phyloP scores from a whole-genome alignment of 2,797 vertebrate genomes.

The Steatocranus sp. region DNA sequence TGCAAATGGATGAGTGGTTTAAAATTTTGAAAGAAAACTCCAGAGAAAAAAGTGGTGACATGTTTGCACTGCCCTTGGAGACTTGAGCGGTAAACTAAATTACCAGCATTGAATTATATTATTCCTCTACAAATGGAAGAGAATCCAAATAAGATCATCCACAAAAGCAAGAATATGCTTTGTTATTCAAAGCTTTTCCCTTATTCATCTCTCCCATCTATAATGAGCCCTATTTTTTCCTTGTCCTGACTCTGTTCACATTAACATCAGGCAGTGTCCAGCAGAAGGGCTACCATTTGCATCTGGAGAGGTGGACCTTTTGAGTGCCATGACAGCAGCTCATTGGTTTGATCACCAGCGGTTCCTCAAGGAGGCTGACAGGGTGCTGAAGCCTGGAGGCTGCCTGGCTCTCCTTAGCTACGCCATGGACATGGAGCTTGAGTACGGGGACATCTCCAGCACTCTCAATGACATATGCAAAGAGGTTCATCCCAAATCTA shows the following conservation, averaged over 20 bases:
- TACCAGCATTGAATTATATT: not conserved
- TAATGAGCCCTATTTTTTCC: too few species aligned
- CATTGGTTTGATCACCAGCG: constrained; percentile 75
- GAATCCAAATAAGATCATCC: not conserved
- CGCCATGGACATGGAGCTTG: constrained; percentile 59
- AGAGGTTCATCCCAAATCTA: constrained; percentile 61
- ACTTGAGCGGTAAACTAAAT: not conserved
- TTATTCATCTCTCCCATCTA: not conserved
- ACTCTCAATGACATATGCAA: constrained; percentile 62
- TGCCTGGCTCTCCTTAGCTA: constrained; percentile 76
- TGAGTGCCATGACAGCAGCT: constrained; percentile 69
- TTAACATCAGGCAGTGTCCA: constrained; percentile 54
- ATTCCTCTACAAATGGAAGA: not conserved
- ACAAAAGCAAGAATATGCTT: not conserved
- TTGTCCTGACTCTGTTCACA: not conserved
- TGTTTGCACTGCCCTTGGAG: not conserved
- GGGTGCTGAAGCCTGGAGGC: constrained; percentile 71
- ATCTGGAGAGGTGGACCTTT: constrained; percentile 57
- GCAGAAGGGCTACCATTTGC: constrained; percentile 74
- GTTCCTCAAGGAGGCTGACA: constrained; percentile 69
- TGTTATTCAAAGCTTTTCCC: not conserved
- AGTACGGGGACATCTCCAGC: constrained; percentile 46
- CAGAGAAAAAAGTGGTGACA: not conserved
- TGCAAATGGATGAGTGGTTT: not conserved
- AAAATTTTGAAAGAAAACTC: not conserved